phyloP scores from a whole-genome alignment of 2,113 vertebrate genomes.

The Peucedramus taeniatus region DNA sequence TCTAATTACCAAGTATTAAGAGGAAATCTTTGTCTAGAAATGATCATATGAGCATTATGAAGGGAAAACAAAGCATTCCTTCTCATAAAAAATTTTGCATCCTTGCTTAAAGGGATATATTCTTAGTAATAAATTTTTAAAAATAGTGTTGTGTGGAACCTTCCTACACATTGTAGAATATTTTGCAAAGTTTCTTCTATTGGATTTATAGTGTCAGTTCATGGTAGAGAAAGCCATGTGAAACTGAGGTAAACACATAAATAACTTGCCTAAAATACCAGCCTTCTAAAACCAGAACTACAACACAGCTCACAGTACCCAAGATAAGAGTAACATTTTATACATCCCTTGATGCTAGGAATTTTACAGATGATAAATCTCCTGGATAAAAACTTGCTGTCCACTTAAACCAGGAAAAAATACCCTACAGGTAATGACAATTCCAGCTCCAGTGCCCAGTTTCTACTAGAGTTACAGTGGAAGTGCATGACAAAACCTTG shows the following conservation, averaged over 20 bases:
- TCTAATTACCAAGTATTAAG: background rate
- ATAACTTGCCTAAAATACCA: background rate
- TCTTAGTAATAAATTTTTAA: fast-evolving
- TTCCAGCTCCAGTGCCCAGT: fast-evolving
- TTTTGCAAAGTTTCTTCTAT: background rate
- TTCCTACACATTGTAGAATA: background rate
- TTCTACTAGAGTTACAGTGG: background rate
- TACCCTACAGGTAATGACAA: background rate
- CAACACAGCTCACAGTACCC: background rate
- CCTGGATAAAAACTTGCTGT: background rate
- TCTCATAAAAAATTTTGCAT: background rate
- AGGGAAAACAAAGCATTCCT: background rate
- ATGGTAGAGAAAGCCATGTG: background rate
- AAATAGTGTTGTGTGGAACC: background rate
- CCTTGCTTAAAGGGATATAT: background rate
- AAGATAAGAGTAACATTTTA: background rate
- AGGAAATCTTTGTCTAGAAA: background rate
- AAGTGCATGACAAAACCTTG: background rate
- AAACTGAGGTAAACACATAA: background rate
- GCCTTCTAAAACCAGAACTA: background rate
- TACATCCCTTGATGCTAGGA: background rate
- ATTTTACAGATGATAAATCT: background rate
- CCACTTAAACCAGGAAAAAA: background rate
- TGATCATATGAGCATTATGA: background rate
- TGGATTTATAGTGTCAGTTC: background rate